Base-by-base conservation (phyloP, 2,797 vertebrate species). In the Myotis planiceps region DNA sequence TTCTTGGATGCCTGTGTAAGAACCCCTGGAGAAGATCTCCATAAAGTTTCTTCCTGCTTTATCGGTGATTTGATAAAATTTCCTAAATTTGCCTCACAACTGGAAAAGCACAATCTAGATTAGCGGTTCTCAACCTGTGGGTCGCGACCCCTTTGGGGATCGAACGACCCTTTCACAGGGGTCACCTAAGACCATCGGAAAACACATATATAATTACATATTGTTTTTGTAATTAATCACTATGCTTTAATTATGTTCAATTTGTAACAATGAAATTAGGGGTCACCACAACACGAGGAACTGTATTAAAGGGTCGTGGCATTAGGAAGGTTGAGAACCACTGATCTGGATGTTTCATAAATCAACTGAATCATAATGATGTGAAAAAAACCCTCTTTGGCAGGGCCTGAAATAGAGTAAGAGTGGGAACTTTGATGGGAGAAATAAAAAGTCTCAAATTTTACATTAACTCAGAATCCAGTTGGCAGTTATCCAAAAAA, bases 361-460 rank as follows among this genome's bases (percentile, higher is more conserved):
- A 83, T 18, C 49, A 63, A 68, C 4, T 39, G 55, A 94, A 94
- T 87, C 68, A 71, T 69, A 32, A 82, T 58, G 45, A 76, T 81
- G 68, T 29, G 94, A 90, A 37, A 78, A 74, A 72, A 95, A 75
- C 21, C 53, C 29, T 34, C 65, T 68, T 49, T 53, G 53, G 60
- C 39, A 90, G 63, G 29, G 39, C 34, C 81, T 69, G 23, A 88
- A 88, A 90, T 75, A 71, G 58, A 86, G 27, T 71, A 72, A 71
- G 65, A 66, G n/a, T 58, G 90, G 15, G 78, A 96, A 90, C 21
- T 80, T 72, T 80, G 75, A 83, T 69, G 74, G n/a, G 74, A 90
- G 60, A 96, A 74, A 86, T 68, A 86, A 95, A 74, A 90, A 63
- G 27, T 49, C 82, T 79, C 49, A 60, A n/a, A 85, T 93, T 95